Conservation (phyloP, 2,797 vertebrate genomes). For the Typhlichthys eigenmanni region DNA sequence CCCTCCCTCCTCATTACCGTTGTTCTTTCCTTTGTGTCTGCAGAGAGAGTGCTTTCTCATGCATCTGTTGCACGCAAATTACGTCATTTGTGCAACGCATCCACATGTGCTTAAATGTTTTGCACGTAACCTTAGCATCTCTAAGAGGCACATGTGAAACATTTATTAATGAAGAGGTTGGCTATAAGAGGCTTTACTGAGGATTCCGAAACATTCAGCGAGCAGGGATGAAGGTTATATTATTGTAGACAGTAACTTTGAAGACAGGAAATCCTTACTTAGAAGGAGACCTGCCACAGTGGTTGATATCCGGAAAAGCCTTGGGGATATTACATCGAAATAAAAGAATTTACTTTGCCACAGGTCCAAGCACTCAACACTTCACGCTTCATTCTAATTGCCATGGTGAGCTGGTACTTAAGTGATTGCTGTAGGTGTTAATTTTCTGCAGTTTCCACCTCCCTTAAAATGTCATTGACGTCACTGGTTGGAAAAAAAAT, state of each 20-base stretch:
- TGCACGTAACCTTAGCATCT: too few relatives aligned
- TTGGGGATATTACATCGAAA: constrained; percentile 23
- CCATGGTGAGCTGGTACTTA: constrained; percentile 52
- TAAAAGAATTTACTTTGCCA: constrained; percentile 25
- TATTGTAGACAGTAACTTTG: background rate
- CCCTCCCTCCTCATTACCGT: background rate
- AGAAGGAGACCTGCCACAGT: constrained; percentile 22
- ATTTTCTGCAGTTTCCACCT: constrained; percentile 54
- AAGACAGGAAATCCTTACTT: constrained; percentile 55
- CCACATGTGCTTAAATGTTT: background rate
- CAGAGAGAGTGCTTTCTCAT: background rate
- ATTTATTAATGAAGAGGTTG: background rate
- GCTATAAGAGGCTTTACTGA: background rate
- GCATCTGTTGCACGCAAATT: background rate
- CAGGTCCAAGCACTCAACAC: constrained; percentile 42
- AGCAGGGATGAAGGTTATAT: background rate
- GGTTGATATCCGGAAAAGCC: constrained; percentile 44
- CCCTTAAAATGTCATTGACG: constrained; percentile 68
- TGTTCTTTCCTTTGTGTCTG: background rate
- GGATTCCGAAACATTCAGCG: background rate
- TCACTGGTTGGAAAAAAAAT: constrained; percentile 49
- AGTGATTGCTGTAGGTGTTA: constrained; percentile 64
- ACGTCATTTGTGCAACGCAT: background rate
- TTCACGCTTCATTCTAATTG: constrained; percentile 57
- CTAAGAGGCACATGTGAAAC: too few relatives aligned